Base-by-base conservation (phyloP, 2,113 vertebrate species). In the Poeciliopsis prolifica region DNA sequence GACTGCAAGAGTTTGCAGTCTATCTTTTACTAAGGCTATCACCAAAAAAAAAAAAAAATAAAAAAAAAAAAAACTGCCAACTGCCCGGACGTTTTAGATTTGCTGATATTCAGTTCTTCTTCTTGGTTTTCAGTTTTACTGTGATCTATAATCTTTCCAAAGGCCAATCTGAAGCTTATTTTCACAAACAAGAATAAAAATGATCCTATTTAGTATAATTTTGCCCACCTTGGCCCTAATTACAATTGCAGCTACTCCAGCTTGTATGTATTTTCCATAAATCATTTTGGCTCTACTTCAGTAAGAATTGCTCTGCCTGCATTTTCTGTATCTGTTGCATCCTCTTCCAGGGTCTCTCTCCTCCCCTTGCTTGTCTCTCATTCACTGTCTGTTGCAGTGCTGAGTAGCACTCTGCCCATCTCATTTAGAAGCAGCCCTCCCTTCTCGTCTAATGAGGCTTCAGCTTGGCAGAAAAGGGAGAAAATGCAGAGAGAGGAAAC, bases 371-470 rank as follows among this genome's bases (percentile, higher is more conserved):
- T 65, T 35, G 77, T 61, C 76, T 87, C 70, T 78, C 68, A 24
- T 65, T 73, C 70, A 72, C 65, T 76, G 65, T 75, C 74, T 79
- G 81, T 70, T 78, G 73, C 70, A 87, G 87, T 86, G 79, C 85
- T 86, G 86, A 91, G 82, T 85, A 92, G 90, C 90, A 90, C 86
- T 88, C 80, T 85, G 86, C 84, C 86, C 80, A 72, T 86, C 87
- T 88, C 81, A 87, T 87, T 93, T 87, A 91, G 83, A 86, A 79
- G 73, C 88, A 92, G 82, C 82, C 81, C 89, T 88, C 92, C 89
- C 87, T 89, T 88, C 84, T 75, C 79, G 81, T 83, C 82, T 93
- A 94, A 94, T 93, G 89, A 94, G 90, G 78, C 85, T 87, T 82
- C 87, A 74, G 89, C 92, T 91, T 94, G 88, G 91, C 91, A 92